A percentile compares a stretch with the other conserved stretches of the same genome.
Evolutionary conservation across 2,888 invertebrate species (phyloP).

Genomic region (Nymphalis urticae): DNA sequence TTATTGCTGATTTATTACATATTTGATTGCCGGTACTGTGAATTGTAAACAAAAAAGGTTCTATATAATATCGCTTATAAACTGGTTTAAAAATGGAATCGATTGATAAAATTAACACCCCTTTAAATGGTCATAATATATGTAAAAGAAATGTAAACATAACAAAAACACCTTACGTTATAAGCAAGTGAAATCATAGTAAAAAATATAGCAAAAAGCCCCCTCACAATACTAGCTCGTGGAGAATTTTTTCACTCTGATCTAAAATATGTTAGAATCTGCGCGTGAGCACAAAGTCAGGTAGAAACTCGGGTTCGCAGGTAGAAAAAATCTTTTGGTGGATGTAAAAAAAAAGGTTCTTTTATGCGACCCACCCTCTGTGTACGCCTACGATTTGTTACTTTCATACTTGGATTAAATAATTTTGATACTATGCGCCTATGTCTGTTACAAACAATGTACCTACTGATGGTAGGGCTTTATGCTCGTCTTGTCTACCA

Average conservation of each 20-base stretch:
- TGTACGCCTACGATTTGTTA: conserved; percentile 70
- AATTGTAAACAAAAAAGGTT: too few species aligned
- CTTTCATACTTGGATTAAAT: conserved; percentile 40
- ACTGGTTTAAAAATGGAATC: too few species aligned
- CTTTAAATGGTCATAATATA: conserved; percentile 41
- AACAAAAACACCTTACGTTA: conserved; percentile 59
- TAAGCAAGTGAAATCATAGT: conserved; percentile 69
- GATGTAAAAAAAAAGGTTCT: conserved; percentile 72
- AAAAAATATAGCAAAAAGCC: conserved; percentile 75
- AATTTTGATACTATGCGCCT: conserved; percentile 43
- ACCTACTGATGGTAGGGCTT: too few species aligned
- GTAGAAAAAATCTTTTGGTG: conserved; percentile 76
- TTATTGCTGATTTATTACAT: too few species aligned
- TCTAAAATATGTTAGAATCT: conserved; percentile 67
- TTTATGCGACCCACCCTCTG: conserved; percentile 75
- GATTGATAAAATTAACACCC: conserved; percentile 34
- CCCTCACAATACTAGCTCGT: conserved; percentile 53
- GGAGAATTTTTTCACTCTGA: conserved; percentile 60
- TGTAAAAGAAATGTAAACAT: conserved; percentile 58
- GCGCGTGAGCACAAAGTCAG: conserved; percentile 66
- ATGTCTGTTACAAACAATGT: too few species aligned
- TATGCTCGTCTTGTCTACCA: too few species aligned
- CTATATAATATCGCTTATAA: too few species aligned
- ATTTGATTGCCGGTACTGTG: too few species aligned
- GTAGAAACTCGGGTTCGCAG: conserved; percentile 75